A percentile compares a stretch with the other conserved stretches of the same genome.
These are phyloP conservation scores for Hypocryptadius cinnamomeus DNA, from an alignment of 2,113 vertebrate genomes.

Conservation along the genomic window DNA sequence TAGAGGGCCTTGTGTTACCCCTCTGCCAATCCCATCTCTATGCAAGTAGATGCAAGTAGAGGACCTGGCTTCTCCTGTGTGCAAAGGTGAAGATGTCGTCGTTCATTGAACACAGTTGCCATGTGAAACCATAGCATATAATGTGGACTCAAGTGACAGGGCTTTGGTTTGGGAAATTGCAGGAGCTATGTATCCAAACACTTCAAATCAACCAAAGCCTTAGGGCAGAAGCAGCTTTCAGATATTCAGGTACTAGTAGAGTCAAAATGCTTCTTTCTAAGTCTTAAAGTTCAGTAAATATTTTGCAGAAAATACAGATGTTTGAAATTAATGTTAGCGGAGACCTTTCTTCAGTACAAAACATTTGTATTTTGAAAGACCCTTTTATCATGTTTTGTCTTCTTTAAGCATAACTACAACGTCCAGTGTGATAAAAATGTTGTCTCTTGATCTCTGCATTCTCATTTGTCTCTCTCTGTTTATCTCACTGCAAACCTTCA, in stretches of 20 bases:
- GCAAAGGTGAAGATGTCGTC: neutral
- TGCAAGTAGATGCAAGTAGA: neutral
- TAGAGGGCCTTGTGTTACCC: neutral
- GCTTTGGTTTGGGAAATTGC: neutral
- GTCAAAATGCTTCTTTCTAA: neutral
- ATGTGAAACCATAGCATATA: neutral
- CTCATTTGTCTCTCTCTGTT: neutral
- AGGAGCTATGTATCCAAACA: neutral
- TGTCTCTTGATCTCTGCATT: neutral
- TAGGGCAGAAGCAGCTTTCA: neutral
- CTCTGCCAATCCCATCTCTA: neutral
- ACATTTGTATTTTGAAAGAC: neutral
- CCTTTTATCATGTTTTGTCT: neutral
- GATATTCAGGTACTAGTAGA: neutral
- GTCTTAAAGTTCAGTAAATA: neutral
- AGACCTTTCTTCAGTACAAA: neutral
- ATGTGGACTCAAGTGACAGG: neutral
- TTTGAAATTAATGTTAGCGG: neutral
- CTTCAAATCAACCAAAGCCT: neutral
- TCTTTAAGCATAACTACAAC: neutral
- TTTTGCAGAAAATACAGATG: neutral
- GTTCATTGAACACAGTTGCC: neutral
- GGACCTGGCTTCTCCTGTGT: neutral
- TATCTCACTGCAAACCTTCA: neutral
- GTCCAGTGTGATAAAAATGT: neutral